A percentile compares a stretch with the other conserved stretches of the same genome.
Conservation (phyloP, 1,140 invertebrate genomes). For the Hycleus phaleratus region DNA sequence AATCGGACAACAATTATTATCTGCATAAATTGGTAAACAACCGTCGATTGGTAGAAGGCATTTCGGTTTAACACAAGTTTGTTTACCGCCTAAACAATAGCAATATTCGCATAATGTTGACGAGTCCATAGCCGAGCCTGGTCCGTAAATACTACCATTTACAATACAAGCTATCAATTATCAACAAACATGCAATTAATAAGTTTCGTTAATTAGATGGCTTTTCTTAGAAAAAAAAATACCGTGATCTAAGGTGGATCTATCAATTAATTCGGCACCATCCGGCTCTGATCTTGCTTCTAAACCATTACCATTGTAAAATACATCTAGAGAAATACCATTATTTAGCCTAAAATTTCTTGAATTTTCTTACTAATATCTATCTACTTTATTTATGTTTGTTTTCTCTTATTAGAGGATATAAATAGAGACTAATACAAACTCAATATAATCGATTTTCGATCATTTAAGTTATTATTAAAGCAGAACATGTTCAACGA, state of each 20-base stretch:
- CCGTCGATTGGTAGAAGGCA: conserved; percentile 71
- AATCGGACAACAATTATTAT: conserved; percentile 74
- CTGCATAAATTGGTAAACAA: conserved; percentile 58
- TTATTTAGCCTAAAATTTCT: no score
- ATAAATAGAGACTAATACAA: no score
- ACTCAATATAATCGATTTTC: no score
- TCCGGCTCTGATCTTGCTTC: conserved; percentile 18
- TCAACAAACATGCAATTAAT: background rate
- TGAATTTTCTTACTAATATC: no score
- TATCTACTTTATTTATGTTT: no score
- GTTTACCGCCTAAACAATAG: conserved; percentile 64
- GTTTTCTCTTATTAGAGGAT: background rate
- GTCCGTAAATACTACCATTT: conserved; percentile 67
- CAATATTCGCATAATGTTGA: conserved; percentile 76
- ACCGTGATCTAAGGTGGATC: conserved; percentile 1
- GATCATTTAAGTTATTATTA: no score
- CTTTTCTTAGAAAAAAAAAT: background rate
- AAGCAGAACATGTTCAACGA: no score
- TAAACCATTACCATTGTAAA: conserved; percentile 1
- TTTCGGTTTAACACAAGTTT: conserved; percentile 71
- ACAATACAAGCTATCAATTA: conserved; percentile 56
- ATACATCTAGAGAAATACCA: background rate
- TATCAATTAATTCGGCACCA: background rate
- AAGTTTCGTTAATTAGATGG: background rate
- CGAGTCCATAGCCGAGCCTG: conserved; percentile 77